These are phyloP conservation scores for Brachyptera putata DNA, from an alignment of 2,888 invertebrate species.

Conservation along the genomic window DNA sequence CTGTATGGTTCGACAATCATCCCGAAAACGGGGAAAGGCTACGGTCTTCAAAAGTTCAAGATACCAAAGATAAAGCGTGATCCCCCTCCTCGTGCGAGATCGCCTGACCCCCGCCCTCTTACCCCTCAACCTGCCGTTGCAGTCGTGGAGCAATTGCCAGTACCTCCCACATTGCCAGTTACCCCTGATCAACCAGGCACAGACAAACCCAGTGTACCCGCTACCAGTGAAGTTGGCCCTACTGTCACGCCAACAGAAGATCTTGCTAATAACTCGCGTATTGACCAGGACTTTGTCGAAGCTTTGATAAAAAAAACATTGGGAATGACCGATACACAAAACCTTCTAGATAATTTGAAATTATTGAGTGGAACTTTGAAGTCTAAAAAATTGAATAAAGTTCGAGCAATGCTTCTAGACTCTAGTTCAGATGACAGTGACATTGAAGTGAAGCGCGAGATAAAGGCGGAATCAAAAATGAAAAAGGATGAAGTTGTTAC, in stretches of 20 bases:
- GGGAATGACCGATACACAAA: constrained; percentile 40
- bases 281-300: constrained; percentile 39
- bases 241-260: too few species aligned
- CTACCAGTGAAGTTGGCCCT: too few species aligned
- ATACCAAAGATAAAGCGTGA: constrained; percentile 50
- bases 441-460: too few species aligned
- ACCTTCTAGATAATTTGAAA: constrained; percentile 46
- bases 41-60: constrained; percentile 50
- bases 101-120: too few species aligned
- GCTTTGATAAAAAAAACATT: constrained; percentile 40
- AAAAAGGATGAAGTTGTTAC: too few species aligned
- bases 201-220: too few species aligned
- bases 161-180: too few species aligned
- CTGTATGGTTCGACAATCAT: constrained; percentile 46
- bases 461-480: neutral
- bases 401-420: constrained; percentile 52
- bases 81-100: too few species aligned
- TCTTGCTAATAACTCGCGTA: too few species aligned
- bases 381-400: constrained; percentile 54
- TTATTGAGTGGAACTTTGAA: constrained; percentile 44
- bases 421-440: constrained; percentile 48
- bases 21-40: constrained; percentile 46
- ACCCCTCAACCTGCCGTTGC: too few species aligned
- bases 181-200: too few species aligned
- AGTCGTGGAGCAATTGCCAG: too few species aligned